These are phyloP conservation scores for Drosophila parvula DNA, from an alignment of 1,140 invertebrate genomes.

Conservation along the genomic window DNA sequence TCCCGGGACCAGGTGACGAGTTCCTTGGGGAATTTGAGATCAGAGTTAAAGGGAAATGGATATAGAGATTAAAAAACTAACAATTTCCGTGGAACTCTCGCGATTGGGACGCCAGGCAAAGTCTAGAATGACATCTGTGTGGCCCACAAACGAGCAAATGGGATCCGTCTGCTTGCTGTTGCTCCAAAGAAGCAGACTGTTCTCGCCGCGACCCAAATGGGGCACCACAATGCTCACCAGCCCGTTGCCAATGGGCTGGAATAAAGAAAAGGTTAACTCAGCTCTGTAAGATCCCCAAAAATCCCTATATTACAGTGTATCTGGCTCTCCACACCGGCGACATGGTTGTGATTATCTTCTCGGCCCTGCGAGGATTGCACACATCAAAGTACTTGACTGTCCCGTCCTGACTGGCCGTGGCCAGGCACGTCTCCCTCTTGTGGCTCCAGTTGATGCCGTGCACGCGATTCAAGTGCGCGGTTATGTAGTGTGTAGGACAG, in stretches of 20 bases:
- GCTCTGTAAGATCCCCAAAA: neutral
- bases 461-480: slow-evolving; percentile 96
- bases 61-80: slow-evolving; percentile 11
- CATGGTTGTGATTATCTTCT: slow-evolving; percentile 92
- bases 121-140: slow-evolving; percentile 96
- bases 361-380: slow-evolving; percentile 91
- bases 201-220: slow-evolving; percentile 90
- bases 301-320: slow-evolving; percentile 88
- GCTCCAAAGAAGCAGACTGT: slow-evolving; percentile 93
- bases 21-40: slow-evolving; percentile 86
- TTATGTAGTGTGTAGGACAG: slow-evolving; percentile 95
- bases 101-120: slow-evolving; percentile 94
- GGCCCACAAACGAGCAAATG: slow-evolving; percentile 95
- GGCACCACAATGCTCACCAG: slow-evolving; percentile 95
- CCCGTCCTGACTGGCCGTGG: slow-evolving; percentile 97
- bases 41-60: neutral
- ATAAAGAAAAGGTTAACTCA: slow-evolving; percentile 15
- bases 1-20: slow-evolving; percentile 98
- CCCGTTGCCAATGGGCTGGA: slow-evolving; percentile 95
- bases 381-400: slow-evolving; percentile 98
- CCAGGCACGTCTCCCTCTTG: slow-evolving; percentile 92
- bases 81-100: slow-evolving; percentile 71
- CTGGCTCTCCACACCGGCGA: slow-evolving; percentile 97
- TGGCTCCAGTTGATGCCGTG: slow-evolving; percentile 97
- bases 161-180: slow-evolving; percentile 88